These are phyloP conservation scores for Sebastiscus albofasciatus DNA, from an alignment of 2,797 vertebrate genomes.

Conservation along the genomic window DNA sequence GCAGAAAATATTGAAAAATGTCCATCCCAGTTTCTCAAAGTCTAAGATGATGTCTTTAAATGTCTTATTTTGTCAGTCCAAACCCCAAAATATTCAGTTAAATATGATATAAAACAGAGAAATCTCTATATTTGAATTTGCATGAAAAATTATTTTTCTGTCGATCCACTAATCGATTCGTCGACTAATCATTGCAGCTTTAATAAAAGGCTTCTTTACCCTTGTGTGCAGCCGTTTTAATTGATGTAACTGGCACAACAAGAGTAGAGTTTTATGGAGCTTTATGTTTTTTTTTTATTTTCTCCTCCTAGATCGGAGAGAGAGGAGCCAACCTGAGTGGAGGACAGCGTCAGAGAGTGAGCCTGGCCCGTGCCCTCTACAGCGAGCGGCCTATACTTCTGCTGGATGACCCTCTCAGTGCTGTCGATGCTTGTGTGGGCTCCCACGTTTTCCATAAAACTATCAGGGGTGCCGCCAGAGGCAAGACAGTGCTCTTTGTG, in stretches of 20 bases:
- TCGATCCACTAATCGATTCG: too few relatives aligned
- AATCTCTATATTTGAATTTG: too few relatives aligned
- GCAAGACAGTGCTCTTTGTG: conserved; percentile 86
- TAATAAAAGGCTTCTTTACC: neutral
- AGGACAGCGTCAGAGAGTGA: conserved; percentile 87
- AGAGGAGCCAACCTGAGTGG: conserved; percentile 87
- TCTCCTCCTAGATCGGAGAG: conserved; percentile 83
- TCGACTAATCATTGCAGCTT: too few relatives aligned
- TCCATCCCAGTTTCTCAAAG: too few relatives aligned
- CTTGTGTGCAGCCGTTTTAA: neutral
- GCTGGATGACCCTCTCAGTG: conserved; percentile 88
- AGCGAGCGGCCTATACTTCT: conserved; percentile 84
- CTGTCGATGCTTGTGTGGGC: conserved; percentile 85
- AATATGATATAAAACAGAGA: too few relatives aligned
- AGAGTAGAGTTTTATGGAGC: neutral
- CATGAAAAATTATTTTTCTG: too few relatives aligned
- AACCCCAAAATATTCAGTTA: too few relatives aligned
- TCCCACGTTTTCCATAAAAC: conserved; percentile 83
- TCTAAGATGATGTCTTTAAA: too few relatives aligned
- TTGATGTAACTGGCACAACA: neutral
- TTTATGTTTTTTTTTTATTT: neutral
- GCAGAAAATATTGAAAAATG: too few relatives aligned
- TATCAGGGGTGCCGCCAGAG: conserved; percentile 74
- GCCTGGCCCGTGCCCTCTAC: conserved; percentile 87
- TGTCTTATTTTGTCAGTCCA: too few relatives aligned